phyloP scores from a whole-genome alignment of 2,888 invertebrate species.

The Frankliniella intonsa region DNA sequence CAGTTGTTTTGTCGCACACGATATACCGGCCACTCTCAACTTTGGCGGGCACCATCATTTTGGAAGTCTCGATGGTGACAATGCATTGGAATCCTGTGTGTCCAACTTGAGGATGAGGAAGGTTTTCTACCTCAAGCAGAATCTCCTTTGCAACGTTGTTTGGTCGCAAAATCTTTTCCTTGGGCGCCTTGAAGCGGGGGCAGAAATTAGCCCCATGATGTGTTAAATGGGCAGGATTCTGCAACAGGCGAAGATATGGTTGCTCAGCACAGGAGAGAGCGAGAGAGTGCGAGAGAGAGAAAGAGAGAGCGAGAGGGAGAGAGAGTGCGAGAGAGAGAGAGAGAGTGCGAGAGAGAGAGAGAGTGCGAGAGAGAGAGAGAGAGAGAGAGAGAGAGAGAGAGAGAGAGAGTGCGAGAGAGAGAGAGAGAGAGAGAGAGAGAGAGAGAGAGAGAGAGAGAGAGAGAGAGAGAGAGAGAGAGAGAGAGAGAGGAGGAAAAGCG shows the following conservation, averaged over 20 bases:
- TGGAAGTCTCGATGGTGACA: conserved; percentile 83
- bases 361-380: neutral
- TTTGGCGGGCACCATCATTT: conserved; percentile 81
- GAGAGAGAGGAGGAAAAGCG: neutral
- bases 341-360: conserved; percentile 27
- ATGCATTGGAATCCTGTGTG: conserved; percentile 90
- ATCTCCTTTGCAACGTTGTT: conserved; percentile 87
- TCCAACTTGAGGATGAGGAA: conserved; percentile 82
- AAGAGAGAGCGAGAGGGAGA: neutral
- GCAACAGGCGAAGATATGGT: conserved; percentile 38
- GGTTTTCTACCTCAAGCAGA: conserved; percentile 81
- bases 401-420: conserved; percentile 7
- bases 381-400: neutral
- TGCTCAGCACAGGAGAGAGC: too few relatives aligned
- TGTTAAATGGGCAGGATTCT: conserved; percentile 56
- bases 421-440: neutral
- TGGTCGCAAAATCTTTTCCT: conserved; percentile 72
- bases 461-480: conserved; percentile 29
- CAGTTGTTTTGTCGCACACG: conserved; percentile 86
- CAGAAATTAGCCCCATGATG: conserved; percentile 64
- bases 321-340: conserved; percentile 30
- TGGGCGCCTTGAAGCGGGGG: conserved; percentile 74
- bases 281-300: neutral
- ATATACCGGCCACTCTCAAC: conserved; percentile 75
- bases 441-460: neutral